Evolutionary conservation across 2,797 vertebrate species (phyloP), one percentile per base, ranked within the genome.

Genomic region (Lagodon rhomboides): DNA sequence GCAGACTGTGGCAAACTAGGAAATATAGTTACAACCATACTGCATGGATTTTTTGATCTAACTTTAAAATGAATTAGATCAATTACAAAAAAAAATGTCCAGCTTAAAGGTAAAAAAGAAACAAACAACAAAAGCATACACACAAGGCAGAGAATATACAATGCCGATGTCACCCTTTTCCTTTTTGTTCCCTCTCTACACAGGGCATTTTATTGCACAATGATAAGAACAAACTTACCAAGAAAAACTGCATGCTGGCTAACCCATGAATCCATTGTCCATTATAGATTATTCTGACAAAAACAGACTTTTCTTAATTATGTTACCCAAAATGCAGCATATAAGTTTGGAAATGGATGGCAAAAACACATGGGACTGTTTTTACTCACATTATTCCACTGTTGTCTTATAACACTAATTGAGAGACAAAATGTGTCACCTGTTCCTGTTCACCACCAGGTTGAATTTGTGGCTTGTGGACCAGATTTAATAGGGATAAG

Each of bases 401-500:
- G 7, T 5, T 0, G 2, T 49, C 17, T 62, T 47, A 65, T 51
- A 56, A 38, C 1, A 47, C 49, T 56, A 38, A 85, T 65, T 56
- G 70, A 72, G 38, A 82, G 38, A 66, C 74, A 55, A 84, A 75
- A 77, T 66, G 41, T 65, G 82, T 90, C 84, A 84, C 85, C 89
- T 83, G 79, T 86, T 86, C 80, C 70, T 44, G 2, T 51, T 76
- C 77, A 44, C 75, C 67, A 74, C 75, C 67, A 75, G 55, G 79
- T 82, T 87, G 73, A 85, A 73, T 79, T 34, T 47, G 67, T 77
- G 82, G 73, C 79, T 92, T 87, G 87, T 63, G 56, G 70, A 77
- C 53, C 69, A 66, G 55, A 85, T 81, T 86, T 86, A 85, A 91
- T 77, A 75, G 82, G 86, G 85, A 89, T 92, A 93, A 91, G 87